Base-by-base conservation (phyloP, 2,797 vertebrate genomes). In the Xiphorhynchus erythropygius region DNA sequence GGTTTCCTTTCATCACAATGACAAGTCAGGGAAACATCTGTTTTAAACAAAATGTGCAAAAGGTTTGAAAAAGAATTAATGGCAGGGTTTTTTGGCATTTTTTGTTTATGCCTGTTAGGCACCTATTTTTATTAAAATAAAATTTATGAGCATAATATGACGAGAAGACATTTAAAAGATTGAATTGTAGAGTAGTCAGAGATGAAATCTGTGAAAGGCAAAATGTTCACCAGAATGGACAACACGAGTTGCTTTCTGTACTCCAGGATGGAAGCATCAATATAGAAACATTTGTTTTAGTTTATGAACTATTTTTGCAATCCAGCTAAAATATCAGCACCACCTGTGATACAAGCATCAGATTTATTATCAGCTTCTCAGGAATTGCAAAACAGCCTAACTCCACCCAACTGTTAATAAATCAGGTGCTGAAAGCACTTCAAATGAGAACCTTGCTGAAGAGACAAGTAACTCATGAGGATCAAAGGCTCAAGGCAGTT, bases 41-140 rank as follows among this genome's bases (percentile, higher is more conserved):
- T 94, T 94, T 95, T 73, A 91, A 92, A 94, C 89, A 90, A 97
- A 97, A 92, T 30, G 87, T 96, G 94, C 92, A 90, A 97, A 96
- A 95, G 57, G 23, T 87, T 81, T 95, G 89, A 86, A 88, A 89
- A 75, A 84, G 87, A 91, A 87, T 90, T 81, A 57, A 87, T 87
- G 57, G 5, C 3, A 86, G 50, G 4, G 4, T 8, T 68, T 77
- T 69, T 70, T 59, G 84, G 89, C 55, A 87, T 84, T 92, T 94
- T 94, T 93, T 96, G 94, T 97, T 93, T 97, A 96, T 97, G 93
- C 89, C 93, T 83, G 64, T 86, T 96, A 94, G 96, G 93, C 92
- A 96, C 88, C 42, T 86, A 85, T 90, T 98, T 97, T 97, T 97
- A 98, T 98, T 97, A 97, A 97, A 97, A 96, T 97, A 94, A 96